phyloP scores from a whole-genome alignment of 2,797 vertebrate species.

The Enteromius treurensis region DNA sequence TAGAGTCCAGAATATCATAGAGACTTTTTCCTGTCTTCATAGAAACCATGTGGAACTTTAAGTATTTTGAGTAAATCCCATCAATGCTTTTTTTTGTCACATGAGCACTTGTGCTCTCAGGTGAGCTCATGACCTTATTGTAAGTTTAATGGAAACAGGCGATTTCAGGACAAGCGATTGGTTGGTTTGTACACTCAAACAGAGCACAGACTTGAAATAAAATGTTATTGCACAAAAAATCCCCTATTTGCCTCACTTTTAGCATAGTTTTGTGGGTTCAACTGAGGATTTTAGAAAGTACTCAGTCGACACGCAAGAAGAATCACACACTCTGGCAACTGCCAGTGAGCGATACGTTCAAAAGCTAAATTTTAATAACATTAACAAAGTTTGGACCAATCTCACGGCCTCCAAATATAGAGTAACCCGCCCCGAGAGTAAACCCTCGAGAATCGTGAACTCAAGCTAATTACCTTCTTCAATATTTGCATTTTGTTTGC shows the following conservation, averaged over 20 bases:
- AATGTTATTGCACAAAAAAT: not conserved
- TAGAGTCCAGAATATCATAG: not conserved
- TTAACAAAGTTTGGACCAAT: slow-evolving; percentile 23
- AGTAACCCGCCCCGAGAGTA: not conserved
- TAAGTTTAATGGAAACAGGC: not conserved
- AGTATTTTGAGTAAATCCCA: not conserved
- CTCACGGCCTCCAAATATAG: slow-evolving; percentile 16
- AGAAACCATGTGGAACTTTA: not conserved
- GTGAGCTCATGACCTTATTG: not conserved
- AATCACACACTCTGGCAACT: not conserved
- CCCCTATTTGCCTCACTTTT: not conserved
- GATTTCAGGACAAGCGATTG: not conserved
- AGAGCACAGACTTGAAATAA: not conserved
- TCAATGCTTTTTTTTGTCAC: not conserved
- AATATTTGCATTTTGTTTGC: slow-evolving; percentile 45
- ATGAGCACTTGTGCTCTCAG: not conserved
- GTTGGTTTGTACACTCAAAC: not conserved
- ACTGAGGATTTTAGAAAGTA: not conserved
- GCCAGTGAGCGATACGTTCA: not conserved
- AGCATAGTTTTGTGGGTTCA: not conserved
- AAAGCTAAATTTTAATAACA: slow-evolving; percentile 16
- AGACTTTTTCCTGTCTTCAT: not conserved
- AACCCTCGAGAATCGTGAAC: not conserved
- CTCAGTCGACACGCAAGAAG: not conserved
- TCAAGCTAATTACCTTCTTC: slow-evolving; percentile 30